A percentile compares a stretch with the other conserved stretches of the same genome.
Conservation (phyloP, 2,888 invertebrate genomes). For the Sarcophaga carnaria region DNA sequence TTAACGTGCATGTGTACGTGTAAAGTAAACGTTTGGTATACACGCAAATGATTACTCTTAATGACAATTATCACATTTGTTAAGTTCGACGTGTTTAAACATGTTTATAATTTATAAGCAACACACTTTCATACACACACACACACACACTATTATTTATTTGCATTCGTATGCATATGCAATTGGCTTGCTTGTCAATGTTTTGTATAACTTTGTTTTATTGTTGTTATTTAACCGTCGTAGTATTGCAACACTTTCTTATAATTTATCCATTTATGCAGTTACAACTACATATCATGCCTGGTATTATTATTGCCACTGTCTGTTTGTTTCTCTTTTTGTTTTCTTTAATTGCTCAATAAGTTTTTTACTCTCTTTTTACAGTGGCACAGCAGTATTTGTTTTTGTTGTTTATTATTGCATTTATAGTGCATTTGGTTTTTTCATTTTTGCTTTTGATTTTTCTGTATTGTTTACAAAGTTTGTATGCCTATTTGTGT, state of each 20-base stretch:
- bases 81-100: constrained; percentile 50
- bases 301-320: no score
- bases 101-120: constrained; percentile 19
- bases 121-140: neutral
- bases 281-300: constrained; percentile 47
- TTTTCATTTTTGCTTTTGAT: no score
- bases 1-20: neutral
- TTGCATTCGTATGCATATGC: no score
- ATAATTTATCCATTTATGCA: constrained; percentile 60
- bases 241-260: constrained; percentile 52
- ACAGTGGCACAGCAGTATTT: no score
- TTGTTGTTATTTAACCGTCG: constrained; percentile 14
- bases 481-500: no score
- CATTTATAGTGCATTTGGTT: no score
- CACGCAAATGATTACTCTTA: constrained; percentile 42
- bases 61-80: constrained; percentile 67
- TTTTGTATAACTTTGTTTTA: constrained; percentile 21
- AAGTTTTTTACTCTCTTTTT: no score
- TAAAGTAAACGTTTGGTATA: neutral
- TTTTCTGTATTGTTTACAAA: no score
- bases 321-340: no score
- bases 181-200: no score
- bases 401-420: no score
- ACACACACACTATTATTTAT: neutral
- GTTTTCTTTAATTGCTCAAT: no score